Evolutionary conservation across 2,113 vertebrate species (phyloP).

Genomic region (Tragelaphus scriptus): DNA sequence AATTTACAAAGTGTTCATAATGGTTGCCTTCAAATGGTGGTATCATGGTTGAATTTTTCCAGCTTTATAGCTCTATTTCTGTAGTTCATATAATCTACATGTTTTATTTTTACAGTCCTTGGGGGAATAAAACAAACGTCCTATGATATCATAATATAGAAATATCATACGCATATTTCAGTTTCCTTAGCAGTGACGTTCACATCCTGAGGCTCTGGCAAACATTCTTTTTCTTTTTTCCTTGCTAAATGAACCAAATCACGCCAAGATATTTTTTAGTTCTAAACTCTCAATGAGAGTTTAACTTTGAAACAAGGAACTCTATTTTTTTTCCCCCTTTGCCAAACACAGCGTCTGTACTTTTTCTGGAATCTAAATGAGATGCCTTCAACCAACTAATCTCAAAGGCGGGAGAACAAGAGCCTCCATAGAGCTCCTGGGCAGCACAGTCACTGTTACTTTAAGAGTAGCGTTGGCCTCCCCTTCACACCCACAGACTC

Average conservation of each 20-base stretch:
- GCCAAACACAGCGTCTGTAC: not conserved
- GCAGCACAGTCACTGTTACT: conserved; percentile 59
- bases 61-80: conserved; percentile 20
- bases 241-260: not conserved
- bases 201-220: not conserved
- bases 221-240: not conserved
- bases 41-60: conserved; percentile 19
- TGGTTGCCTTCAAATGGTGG: conserved; percentile 23
- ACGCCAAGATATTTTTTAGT: not conserved
- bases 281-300: conserved; percentile 51
- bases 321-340: not conserved
- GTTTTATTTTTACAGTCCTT: conserved; percentile 29
- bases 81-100: not conserved
- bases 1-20: not conserved
- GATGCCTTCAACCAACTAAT: conserved; percentile 34
- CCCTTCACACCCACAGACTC: conserved; percentile 75
- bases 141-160: conserved; percentile 8
- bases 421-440: not conserved
- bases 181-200: not conserved
- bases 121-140: conserved; percentile 3
- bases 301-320: conserved; percentile 36
- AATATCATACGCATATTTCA: conserved; percentile 30
- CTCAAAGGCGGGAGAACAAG: conserved; percentile 30
- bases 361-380: conserved; percentile 60
- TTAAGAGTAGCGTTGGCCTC: conserved; percentile 76